phyloP scores from a whole-genome alignment of 2,888 invertebrate species.

The Agrenia bidenticulata region DNA sequence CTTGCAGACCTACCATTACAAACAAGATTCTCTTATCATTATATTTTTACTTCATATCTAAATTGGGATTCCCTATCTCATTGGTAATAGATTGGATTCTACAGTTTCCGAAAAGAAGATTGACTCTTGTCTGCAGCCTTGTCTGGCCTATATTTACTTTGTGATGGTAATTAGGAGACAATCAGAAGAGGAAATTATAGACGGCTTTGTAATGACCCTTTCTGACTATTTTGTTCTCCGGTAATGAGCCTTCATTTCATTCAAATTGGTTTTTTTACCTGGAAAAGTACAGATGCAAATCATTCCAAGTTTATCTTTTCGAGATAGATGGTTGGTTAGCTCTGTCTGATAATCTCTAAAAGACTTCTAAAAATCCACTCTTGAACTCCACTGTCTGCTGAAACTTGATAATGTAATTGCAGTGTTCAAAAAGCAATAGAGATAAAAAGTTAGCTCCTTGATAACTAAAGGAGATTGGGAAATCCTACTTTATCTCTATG shows the following conservation, averaged over 20 bases:
- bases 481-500: too few species aligned
- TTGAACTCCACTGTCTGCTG: neutral
- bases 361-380: neutral
- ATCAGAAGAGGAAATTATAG: constrained; percentile 18
- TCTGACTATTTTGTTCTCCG: constrained; percentile 6
- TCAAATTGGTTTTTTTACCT: constrained; percentile 19
- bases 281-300: constrained; percentile 17
- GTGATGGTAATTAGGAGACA: constrained; percentile 23
- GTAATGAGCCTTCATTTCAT: constrained; percentile 20
- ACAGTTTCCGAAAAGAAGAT: neutral
- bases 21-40: constrained; percentile 5
- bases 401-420: constrained; percentile 15
- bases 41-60: constrained; percentile 14
- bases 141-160: constrained; percentile 22
- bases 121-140: neutral
- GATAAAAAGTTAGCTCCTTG: too few species aligned
- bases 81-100: neutral
- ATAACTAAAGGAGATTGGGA: too few species aligned
- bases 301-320: neutral
- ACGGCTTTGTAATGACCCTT: constrained; percentile 17
- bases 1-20: too few species aligned
- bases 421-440: constrained; percentile 15
- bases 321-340: too few species aligned
- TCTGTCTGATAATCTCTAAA: neutral
- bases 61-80: constrained; percentile 15